Percentiles rank a stretch among this genome's conserved stretches.
Evolutionary conservation across 2,113 vertebrate species (phyloP).

Genomic region (Heptranchias perlo): DNA sequence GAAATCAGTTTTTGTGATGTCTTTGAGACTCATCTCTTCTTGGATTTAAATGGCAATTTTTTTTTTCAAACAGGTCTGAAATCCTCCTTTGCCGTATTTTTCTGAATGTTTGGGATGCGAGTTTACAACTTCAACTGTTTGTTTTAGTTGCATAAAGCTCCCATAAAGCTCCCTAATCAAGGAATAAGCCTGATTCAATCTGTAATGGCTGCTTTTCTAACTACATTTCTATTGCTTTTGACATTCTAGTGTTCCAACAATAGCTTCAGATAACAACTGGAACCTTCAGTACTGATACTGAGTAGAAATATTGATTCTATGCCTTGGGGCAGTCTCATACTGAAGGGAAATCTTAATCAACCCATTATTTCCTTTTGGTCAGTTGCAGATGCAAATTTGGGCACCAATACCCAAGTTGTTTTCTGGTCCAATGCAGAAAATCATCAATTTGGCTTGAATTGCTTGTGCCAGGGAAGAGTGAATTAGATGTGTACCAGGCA

Average conservation of each 20-base stretch:
- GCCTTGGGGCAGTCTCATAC: too few species aligned
- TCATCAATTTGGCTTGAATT: not conserved
- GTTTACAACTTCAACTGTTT: not conserved
- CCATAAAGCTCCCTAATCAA: not conserved
- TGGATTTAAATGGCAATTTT: not conserved
- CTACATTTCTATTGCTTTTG: not conserved
- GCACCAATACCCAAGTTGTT: not conserved
- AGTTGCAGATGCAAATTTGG: not conserved
- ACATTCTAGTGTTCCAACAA: not conserved
- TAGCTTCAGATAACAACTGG: not conserved
- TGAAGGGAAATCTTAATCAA: not conserved
- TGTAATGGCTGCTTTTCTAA: not conserved
- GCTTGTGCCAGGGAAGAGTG: not conserved
- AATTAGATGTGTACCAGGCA: not conserved
- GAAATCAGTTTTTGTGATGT: not conserved
- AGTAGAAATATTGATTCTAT: too few species aligned
- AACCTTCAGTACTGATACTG: not conserved
- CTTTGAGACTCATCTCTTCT: not conserved
- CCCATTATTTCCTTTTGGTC: not conserved
- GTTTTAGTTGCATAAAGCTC: not conserved
- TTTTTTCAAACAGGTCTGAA: not conserved
- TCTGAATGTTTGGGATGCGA: not conserved
- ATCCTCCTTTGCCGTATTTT: not conserved
- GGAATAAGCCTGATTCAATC: not conserved
- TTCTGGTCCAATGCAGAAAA: not conserved